Evolutionary conservation across 2,113 vertebrate genomes (phyloP).

Genomic region (Centropus unirufus): DNA sequence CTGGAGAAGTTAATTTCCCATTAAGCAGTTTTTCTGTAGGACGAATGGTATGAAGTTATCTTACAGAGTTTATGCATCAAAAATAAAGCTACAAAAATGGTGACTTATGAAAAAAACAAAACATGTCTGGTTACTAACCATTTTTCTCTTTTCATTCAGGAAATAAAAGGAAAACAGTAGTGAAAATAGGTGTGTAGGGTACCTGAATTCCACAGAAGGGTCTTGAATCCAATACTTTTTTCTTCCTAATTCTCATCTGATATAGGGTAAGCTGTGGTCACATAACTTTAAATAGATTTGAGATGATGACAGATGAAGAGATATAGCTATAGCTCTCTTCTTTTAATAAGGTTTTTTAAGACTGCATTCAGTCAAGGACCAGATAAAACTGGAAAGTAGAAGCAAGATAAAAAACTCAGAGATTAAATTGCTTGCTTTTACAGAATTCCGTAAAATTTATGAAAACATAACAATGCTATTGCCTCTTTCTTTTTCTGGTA

Average conservation of each 20-base stretch:
- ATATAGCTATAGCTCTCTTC: not conserved
- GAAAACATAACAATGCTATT: not conserved
- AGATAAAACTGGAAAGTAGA: conserved; percentile 30
- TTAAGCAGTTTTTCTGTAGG: not conserved
- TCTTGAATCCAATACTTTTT: not conserved
- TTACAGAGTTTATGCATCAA: not conserved
- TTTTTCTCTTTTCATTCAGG: not conserved
- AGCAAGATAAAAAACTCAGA: not conserved
- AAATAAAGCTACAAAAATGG: not conserved
- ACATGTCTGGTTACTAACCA: not conserved
- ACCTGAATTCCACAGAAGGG: not conserved
- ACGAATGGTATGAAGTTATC: not conserved
- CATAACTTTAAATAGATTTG: not conserved
- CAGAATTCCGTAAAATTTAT: not conserved
- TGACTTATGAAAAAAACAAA: not conserved
- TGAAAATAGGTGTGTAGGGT: not conserved
- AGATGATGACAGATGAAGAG: conserved; percentile 2
- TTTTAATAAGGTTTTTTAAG: not conserved
- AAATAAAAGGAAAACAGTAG: not conserved
- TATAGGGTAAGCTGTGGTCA: not conserved
- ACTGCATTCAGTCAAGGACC: not conserved
- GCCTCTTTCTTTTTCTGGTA: not conserved
- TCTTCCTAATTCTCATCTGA: conserved; percentile 14
- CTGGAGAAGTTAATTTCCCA: not conserved
- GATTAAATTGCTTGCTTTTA: not conserved